Evolutionary conservation across 1,140 invertebrate genomes (phyloP), one percentile per base, ranked within the genome.

Genomic region (Caenorhabditis brenneri): DNA sequence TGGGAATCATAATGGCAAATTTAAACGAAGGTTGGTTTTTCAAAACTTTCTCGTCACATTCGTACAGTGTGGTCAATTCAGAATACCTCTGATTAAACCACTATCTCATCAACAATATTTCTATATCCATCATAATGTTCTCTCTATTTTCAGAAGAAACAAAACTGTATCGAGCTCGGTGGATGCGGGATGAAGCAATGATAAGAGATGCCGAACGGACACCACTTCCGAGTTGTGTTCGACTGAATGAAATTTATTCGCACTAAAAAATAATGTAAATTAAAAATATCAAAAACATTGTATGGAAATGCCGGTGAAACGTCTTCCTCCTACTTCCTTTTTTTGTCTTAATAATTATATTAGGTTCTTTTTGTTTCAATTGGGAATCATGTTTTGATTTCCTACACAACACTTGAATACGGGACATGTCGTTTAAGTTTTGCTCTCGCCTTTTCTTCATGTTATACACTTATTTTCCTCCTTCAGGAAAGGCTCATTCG

Each of bases 211-310:
- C 96, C 22, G 94, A 95, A 90, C 94, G 94, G 84, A 94, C 96
- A 80, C 94, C 94, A 86, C 95, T 94, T 86, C 96, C 96, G 7
- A 95, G 95, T 3, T 99, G 97, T 93, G 95, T 96, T 88, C 93
- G 93, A 87, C 91, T 98, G 85, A 93, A 95, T 90, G 93, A 94
- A 83, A 90, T 93, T 46, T 92, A 93, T 33, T 79, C 79, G 24
- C 79, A 81, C 19, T 86, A 46, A 82, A n/a, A n/a, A n/a, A n/a
- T n/a, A n/a, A n/a, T n/a, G n/a, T 74, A 24, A 12, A 15, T 60
- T 10, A 4, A 31, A n/a, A 53, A 51, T 31, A n/a, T 53, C 46
- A n/a, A 15, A 19, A 51, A 55, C n/a, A 42, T 42, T 42, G 65
- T 74, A 16, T 42, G 65, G 36, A 60, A 82, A 82, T 60, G 49